These are phyloP conservation scores for Aplysina aerophoba DNA, from an alignment of 37 sponge, comb jelly and placozoan species.

Conservation along the genomic window DNA sequence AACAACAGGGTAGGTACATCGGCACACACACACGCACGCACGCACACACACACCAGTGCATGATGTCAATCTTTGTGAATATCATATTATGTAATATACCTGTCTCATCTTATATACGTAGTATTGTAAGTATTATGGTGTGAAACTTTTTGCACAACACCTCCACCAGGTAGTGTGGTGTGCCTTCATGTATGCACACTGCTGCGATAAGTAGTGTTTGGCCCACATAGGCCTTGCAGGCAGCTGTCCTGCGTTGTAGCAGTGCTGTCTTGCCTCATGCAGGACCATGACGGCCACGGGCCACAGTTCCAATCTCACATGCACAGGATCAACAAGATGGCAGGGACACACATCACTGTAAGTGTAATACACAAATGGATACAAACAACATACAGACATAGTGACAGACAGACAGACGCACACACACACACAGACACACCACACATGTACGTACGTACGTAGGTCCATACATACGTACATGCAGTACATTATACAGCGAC, in stretches of 20 bases:
- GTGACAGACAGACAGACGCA: background rate
- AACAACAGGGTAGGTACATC: conserved; percentile 81
- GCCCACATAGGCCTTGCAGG: background rate
- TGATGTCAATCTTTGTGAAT: too few relatives aligned
- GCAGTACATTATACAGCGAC: background rate
- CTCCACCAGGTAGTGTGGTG: too few relatives aligned
- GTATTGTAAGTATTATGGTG: too few relatives aligned
- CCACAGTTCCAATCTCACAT: conserved; percentile 91
- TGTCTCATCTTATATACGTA: too few relatives aligned
- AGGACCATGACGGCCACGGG: conserved; percentile 97
- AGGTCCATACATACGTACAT: background rate
- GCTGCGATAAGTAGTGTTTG: background rate
- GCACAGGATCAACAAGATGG: conserved; percentile 83
- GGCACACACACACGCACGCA: too few relatives aligned
- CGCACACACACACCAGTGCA: too few relatives aligned
- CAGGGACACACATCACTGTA: conserved; percentile 92
- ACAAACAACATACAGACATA: too few relatives aligned
- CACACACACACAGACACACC: conserved; percentile 2
- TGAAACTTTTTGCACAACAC: too few relatives aligned
- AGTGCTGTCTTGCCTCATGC: too few relatives aligned
- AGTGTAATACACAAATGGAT: conserved; percentile 3
- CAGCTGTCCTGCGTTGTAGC: too few relatives aligned
- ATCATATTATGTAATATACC: too few relatives aligned
- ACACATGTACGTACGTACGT: background rate
- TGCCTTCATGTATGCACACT: too few relatives aligned